phyloP scores from a whole-genome alignment of 2,888 invertebrate species.

The Cryptocheilus praepositus region DNA sequence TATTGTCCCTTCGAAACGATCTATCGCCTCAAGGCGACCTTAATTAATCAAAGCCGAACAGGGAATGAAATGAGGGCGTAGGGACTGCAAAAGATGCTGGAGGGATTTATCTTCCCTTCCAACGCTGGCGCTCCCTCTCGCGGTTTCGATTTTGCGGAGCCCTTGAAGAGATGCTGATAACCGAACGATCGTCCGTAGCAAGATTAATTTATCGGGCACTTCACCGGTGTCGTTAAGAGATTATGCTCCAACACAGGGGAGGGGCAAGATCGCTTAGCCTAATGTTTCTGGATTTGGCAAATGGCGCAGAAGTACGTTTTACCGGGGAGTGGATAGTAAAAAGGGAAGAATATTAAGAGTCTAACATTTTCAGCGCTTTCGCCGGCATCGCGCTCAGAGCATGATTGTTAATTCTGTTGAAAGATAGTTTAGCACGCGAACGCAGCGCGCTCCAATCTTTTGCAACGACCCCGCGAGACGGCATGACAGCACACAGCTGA shows the following conservation, averaged over 20 bases:
- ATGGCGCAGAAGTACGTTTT: slow-evolving; percentile 11
- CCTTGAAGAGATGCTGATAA: slow-evolving; percentile 38
- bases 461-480: no score
- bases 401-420: no score
- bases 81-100: slow-evolving; percentile 30
- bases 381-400: no score
- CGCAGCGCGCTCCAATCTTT: no score
- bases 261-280: slow-evolving; percentile 12
- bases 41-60: slow-evolving; percentile 50
- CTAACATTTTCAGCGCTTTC: no score
- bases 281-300: slow-evolving; percentile 5
- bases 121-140: neutral
- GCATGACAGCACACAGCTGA: no score
- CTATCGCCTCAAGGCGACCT: slow-evolving; percentile 29
- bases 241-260: neutral
- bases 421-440: no score
- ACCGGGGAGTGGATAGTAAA: neutral
- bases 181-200: slow-evolving; percentile 35
- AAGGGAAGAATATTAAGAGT: no score
- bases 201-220: slow-evolving; percentile 49
- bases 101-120: slow-evolving; percentile 41
- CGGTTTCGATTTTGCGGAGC: slow-evolving; percentile 7
- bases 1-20: slow-evolving; percentile 33
- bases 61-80: slow-evolving; percentile 22
- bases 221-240: slow-evolving; percentile 27